Base-by-base conservation (phyloP, 1,140 invertebrate species). In the Sitophilus oryzae region DNA sequence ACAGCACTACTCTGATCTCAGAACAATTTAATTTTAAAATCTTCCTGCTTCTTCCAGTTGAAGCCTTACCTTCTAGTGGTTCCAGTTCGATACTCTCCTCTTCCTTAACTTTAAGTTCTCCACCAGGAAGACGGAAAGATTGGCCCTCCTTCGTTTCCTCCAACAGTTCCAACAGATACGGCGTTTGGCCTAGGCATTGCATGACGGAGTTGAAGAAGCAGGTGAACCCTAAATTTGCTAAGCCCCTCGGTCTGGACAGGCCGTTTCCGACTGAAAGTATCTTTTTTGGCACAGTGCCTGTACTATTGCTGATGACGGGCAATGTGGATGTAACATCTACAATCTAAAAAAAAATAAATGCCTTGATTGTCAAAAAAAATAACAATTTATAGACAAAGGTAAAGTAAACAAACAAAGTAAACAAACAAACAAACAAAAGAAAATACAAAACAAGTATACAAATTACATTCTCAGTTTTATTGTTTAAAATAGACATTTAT, bases 131-230 rank as follows among this genome's bases (percentile, higher is more conserved):
- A 9, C 74, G 71, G 65, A 89, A 87, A 63, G 76, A 78, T 59
- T 84, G 81, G 0, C 83, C 86, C 2, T 80, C 78, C 56, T 79
- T 76, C 44, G 87, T 77, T 71, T 89, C 79, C 62, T 84, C 78
- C 41, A 94, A 74, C 15, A 88, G 77, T 62, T 82, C 73, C 25
- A 86, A 76, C 37, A 96, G 76, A 70, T 84, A 88, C 16, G 88
- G 86, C 11, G 91, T 94, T 70, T 92, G 90, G 15, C 84, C 86
- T 52, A 96, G 75, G 71, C 87, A 89, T 71, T 98, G 94, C 76
- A 96, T 82, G 2, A 96, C 91, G 35, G 93, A 89, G 77, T 97
- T 97, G 66, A 96, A 95, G 76, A 95, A 98, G 72, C 94, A 97
- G 1, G 93, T 96, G 69, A 96, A 96, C 50, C 94, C 93, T 70